Percentiles rank a stretch among this genome's conserved stretches.
phyloP scores from a whole-genome alignment of 2,888 invertebrate species.

The Pristionchus mayeri region DNA sequence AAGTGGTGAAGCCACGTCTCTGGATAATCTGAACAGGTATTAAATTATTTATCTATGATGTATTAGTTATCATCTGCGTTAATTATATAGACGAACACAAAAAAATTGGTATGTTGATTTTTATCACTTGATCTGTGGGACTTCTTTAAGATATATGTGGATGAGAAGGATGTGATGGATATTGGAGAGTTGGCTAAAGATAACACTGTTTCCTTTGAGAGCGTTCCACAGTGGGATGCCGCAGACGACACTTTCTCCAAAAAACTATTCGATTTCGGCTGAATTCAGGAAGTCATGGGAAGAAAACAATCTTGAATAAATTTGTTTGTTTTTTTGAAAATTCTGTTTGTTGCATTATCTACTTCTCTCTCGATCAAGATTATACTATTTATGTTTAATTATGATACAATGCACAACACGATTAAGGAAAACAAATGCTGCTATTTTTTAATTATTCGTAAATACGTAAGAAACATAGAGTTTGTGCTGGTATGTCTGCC shows the following conservation, averaged over 20 bases:
- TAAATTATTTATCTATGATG: too few relatives aligned
- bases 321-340: not conserved
- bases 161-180: too few relatives aligned
- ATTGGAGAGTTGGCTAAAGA: too few relatives aligned
- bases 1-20: not conserved
- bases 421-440: not conserved
- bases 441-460: too few relatives aligned
- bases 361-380: not conserved
- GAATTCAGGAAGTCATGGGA: slow-evolving; percentile 39
- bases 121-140: too few relatives aligned
- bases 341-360: not conserved
- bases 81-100: too few relatives aligned
- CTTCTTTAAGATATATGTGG: too few relatives aligned
- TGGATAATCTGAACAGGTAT: slow-evolving; percentile 48
- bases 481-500: not conserved
- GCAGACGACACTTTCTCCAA: not conserved
- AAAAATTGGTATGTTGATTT: too few relatives aligned
- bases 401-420: slow-evolving; percentile 4
- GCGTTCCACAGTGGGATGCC: slow-evolving; percentile 45
- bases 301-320: slow-evolving; percentile 16
- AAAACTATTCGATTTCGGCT: slow-evolving; percentile 2
- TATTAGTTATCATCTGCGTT: too few relatives aligned
- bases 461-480: not conserved
- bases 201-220: too few relatives aligned
- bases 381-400: not conserved